A percentile compares a stretch with the other conserved stretches of the same genome.
These are phyloP conservation scores for Macropodus opercularis DNA, from an alignment of 2,797 vertebrate genomes.

Conservation along the genomic window DNA sequence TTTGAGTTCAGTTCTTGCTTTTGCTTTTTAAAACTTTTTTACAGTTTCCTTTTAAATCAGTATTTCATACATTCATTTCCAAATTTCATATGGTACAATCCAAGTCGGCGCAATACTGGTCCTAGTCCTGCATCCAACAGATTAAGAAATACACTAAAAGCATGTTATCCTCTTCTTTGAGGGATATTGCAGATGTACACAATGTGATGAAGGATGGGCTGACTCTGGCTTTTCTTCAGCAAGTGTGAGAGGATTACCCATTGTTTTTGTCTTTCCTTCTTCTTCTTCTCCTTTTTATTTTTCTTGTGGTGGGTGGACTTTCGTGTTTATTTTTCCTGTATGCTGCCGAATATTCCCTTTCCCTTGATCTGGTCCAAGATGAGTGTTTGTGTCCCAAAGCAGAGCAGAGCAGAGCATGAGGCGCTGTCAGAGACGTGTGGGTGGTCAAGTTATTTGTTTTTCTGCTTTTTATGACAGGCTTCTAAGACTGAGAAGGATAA, in stretches of 20 bases:
- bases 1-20: no score
- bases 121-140: slow-evolving; percentile 24
- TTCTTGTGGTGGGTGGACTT: slow-evolving; percentile 38
- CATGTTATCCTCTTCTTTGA: slow-evolving; percentile 49
- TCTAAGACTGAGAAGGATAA: slow-evolving; percentile 33
- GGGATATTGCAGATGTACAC: slow-evolving; percentile 25
- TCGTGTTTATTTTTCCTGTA: slow-evolving; percentile 31
- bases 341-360: slow-evolving; percentile 24
- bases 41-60: no score
- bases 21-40: no score
- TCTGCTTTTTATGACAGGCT: slow-evolving; percentile 11
- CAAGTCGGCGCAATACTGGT: slow-evolving; percentile 10
- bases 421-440: slow-evolving; percentile 47
- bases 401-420: slow-evolving; percentile 29
- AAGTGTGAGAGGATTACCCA: slow-evolving; percentile 60
- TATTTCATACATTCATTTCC: no score
- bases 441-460: slow-evolving; percentile 43
- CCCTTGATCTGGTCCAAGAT: slow-evolving; percentile 43
- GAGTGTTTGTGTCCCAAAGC: slow-evolving; percentile 41
- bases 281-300: neutral
- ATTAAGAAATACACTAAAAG: slow-evolving; percentile 26
- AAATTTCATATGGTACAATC: neutral
- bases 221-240: slow-evolving; percentile 42
- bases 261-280: slow-evolving; percentile 28
- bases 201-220: slow-evolving; percentile 41